These are phyloP conservation scores for Dromococcyx pavoninus DNA, from an alignment of 2,797 vertebrate genomes.

Conservation along the genomic window DNA sequence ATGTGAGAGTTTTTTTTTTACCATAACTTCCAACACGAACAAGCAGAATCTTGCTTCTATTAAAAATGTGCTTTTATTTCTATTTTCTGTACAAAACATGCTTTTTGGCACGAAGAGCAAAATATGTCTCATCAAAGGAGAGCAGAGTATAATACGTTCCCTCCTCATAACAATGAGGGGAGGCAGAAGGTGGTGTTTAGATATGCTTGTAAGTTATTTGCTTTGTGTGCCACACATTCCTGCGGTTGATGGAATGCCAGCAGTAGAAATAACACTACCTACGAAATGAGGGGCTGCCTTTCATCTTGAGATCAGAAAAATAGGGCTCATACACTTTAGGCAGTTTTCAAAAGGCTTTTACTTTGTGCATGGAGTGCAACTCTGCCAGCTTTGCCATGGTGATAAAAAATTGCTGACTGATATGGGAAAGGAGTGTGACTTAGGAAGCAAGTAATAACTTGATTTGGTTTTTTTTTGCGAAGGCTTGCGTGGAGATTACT, in stretches of 20 bases:
- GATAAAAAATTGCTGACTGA: not conserved
- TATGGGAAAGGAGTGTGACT: not conserved
- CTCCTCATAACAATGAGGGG: slow-evolving; percentile 46
- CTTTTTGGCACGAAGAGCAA: slow-evolving; percentile 45
- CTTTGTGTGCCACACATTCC: slow-evolving; percentile 55
- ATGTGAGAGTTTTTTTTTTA: not conserved
- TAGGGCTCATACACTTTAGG: not conserved
- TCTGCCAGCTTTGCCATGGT: not conserved
- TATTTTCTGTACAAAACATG: slow-evolving; percentile 50
- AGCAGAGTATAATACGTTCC: slow-evolving; percentile 35
- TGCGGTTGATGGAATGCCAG: slow-evolving; percentile 32
- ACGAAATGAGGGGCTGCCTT: slow-evolving; percentile 31
- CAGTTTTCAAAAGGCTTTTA: slow-evolving; percentile 2
- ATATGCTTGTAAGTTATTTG: slow-evolving; percentile 38
- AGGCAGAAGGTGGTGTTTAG: slow-evolving; percentile 59
- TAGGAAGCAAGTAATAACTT: not conserved
- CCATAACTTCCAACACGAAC: slow-evolving; percentile 6
- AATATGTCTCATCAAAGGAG: slow-evolving; percentile 54
- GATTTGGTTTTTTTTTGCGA: not conserved
- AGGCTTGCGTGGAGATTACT: not conserved
- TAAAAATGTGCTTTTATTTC: slow-evolving; percentile 44
- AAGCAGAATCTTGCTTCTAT: slow-evolving; percentile 46
- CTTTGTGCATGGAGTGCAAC: not conserved
- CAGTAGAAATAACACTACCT: slow-evolving; percentile 47
- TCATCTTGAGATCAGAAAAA: slow-evolving; percentile 56